phyloP scores from a whole-genome alignment of 2,113 vertebrate species.

The Psettodes erumei region DNA sequence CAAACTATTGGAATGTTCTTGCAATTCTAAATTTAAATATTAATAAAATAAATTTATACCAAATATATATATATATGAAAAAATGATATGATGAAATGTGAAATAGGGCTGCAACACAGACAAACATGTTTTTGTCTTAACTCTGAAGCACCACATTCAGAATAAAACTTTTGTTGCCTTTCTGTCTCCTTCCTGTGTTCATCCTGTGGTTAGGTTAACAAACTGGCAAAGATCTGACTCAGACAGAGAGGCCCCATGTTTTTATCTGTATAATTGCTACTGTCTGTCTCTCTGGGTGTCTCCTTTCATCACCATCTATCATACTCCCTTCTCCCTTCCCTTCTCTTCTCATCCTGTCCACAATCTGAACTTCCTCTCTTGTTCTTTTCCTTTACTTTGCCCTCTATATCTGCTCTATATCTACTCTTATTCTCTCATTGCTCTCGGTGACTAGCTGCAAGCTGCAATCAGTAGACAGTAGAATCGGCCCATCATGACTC shows the following conservation, averaged over 20 bases:
- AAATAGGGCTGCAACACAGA: neutral
- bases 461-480: constrained; percentile 28
- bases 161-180: neutral
- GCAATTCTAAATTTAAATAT: too few species aligned
- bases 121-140: neutral
- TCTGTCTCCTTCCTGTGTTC: neutral
- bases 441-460: constrained; percentile 3
- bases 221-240: neutral
- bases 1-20: too few species aligned
- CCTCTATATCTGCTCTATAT: neutral
- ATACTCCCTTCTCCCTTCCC: neutral
- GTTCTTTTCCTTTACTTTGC: constrained; percentile 8
- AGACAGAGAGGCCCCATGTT: constrained; percentile 8
- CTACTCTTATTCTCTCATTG: constrained; percentile 3
- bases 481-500: constrained; percentile 30
- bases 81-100: neutral
- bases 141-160: neutral
- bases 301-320: constrained; percentile 27
- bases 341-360: constrained; percentile 2
- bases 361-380: neutral
- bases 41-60: too few species aligned
- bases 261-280: constrained; percentile 34
- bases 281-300: constrained; percentile 10
- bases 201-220: too few species aligned
- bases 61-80: too few species aligned